These are phyloP conservation scores for Polydesmus complanatus DNA, from an alignment of 2,888 invertebrate species.

Conservation along the genomic window DNA sequence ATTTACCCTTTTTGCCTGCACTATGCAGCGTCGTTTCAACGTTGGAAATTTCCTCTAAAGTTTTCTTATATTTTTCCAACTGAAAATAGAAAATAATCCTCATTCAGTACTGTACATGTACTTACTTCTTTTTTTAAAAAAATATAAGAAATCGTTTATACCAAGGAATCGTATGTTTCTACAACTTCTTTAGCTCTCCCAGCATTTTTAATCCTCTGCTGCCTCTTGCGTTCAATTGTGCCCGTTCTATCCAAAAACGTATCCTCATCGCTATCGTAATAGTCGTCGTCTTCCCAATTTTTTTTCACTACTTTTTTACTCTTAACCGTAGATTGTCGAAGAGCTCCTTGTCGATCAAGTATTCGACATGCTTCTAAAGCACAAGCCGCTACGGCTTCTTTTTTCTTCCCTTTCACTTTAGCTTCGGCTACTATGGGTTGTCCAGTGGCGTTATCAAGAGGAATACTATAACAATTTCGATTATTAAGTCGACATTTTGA, in stretches of 20 bases:
- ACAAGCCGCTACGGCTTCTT: constrained; percentile 82
- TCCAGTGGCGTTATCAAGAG: constrained; percentile 45
- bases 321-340: constrained; percentile 75
- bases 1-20: constrained; percentile 32
- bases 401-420: constrained; percentile 78
- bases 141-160: constrained; percentile 18
- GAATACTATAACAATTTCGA: constrained; percentile 9
- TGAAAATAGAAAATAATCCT: constrained; percentile 29
- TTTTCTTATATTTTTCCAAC: constrained; percentile 45
- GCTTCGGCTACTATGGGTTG: constrained; percentile 69
- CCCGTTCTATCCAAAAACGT: constrained; percentile 91
- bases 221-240: constrained; percentile 70
- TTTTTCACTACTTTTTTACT: constrained; percentile 62
- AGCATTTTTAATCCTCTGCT: constrained; percentile 51
- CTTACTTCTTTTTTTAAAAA: background rate
- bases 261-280: constrained; percentile 89
- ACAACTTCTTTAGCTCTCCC: constrained; percentile 41
- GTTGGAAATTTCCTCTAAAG: constrained; percentile 41
- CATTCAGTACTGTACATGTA: background rate
- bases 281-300: constrained; percentile 69
- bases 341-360: constrained; percentile 70
- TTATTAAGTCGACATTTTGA: no score
- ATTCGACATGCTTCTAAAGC: constrained; percentile 88
- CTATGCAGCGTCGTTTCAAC: constrained; percentile 31
- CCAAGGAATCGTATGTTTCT: constrained; percentile 41